Conservation (phyloP, 37 sponge, comb jelly and placozoan genomes). For the Dysidea cf. avara region DNA sequence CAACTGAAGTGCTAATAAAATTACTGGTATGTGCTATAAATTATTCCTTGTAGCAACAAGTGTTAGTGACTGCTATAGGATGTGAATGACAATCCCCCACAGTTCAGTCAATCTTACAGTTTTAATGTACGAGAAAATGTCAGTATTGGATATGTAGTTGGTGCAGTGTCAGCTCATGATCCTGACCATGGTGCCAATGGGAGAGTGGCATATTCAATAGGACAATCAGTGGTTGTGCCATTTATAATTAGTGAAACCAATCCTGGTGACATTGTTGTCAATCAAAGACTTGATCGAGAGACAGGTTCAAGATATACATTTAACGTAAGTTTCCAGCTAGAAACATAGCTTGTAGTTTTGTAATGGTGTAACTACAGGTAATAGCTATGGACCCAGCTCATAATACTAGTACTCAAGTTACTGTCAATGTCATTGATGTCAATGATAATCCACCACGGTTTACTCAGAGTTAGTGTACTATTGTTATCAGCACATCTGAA, state of each 20-base stretch:
- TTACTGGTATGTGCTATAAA: background rate
- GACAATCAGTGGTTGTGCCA: background rate
- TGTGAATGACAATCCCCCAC: slow-evolving; percentile 15
- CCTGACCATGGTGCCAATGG: background rate
- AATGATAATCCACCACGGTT: slow-evolving; percentile 39
- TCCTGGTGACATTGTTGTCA: slow-evolving; percentile 4
- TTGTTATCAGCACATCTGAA: background rate
- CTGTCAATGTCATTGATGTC: slow-evolving; percentile 6
- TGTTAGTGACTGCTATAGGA: background rate
- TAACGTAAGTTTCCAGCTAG: background rate
- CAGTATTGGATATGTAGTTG: background rate
- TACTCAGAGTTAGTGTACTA: slow-evolving; percentile 7
- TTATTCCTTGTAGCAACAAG: background rate
- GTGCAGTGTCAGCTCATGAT: background rate
- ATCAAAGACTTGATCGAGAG: background rate
- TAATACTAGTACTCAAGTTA: no score
- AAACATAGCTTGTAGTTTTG: no score
- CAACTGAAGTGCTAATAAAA: background rate
- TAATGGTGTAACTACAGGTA: no score
- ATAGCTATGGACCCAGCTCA: no score
- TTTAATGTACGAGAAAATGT: slow-evolving; percentile 1
- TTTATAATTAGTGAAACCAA: background rate
- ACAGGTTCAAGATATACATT: background rate
- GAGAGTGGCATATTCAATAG: background rate
- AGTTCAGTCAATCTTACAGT: background rate